These are phyloP conservation scores for Omphaloscelis lunosa DNA, from an alignment of 2,888 invertebrate genomes.

Conservation along the genomic window DNA sequence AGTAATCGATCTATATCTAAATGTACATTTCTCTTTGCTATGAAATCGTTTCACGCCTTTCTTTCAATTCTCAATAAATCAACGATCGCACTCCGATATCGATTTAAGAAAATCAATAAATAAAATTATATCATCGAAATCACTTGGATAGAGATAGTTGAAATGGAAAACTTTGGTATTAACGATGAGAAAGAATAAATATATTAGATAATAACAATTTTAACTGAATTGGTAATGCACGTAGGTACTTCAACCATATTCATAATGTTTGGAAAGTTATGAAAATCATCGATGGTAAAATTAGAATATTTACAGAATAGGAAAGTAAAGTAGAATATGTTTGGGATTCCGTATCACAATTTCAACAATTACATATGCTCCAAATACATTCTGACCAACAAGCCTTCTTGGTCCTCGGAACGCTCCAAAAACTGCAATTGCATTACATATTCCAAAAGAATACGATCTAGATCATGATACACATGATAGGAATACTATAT, in stretches of 20 bases:
- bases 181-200: constrained; percentile 13
- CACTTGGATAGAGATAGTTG: background rate
- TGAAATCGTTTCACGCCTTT: constrained; percentile 11
- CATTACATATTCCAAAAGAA: constrained; percentile 46
- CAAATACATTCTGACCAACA: background rate
- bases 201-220: constrained; percentile 1
- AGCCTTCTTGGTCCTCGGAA: constrained; percentile 4
- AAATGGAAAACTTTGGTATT: constrained; percentile 26
- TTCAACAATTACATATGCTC: constrained; percentile 4
- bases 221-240: background rate
- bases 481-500: constrained; percentile 35
- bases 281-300: too few relatives aligned
- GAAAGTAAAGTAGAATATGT: background rate
- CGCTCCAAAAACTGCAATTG: constrained; percentile 42
- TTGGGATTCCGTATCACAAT: background rate
- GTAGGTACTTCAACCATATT: background rate
- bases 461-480: constrained; percentile 44
- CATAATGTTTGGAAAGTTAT: background rate
- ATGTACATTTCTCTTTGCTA: constrained; percentile 43
- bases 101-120: constrained; percentile 40
- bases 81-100: constrained; percentile 20
- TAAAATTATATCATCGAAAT: constrained; percentile 20
- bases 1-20: constrained; percentile 45
- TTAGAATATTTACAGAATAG: background rate
- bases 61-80: constrained; percentile 18